Percentiles rank a stretch among this genome's conserved stretches.
Conservation (phyloP, 2,888 invertebrate species). For the Andrena camellia region DNA sequence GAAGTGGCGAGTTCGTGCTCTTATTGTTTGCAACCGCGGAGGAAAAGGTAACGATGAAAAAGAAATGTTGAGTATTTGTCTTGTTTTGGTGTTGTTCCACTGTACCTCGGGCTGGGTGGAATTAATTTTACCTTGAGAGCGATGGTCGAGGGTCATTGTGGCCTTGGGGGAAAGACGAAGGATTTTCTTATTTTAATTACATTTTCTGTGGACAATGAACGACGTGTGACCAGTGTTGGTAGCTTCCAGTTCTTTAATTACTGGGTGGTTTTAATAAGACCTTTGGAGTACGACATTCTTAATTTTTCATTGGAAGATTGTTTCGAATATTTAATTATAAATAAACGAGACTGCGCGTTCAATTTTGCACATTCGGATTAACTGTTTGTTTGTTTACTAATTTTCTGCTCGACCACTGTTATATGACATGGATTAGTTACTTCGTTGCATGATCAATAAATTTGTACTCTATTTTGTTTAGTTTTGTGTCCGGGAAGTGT, state of each 20-base stretch:
- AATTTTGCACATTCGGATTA: not conserved
- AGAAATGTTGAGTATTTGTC: not conserved
- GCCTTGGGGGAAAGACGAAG: not conserved
- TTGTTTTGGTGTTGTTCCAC: not conserved
- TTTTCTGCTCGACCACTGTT: not conserved
- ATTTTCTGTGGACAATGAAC: not conserved
- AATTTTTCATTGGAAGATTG: not conserved
- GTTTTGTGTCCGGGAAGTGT: not conserved
- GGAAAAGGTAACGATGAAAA: conserved; percentile 50
- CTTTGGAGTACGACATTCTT: not conserved
- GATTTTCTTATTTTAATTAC: conserved; percentile 6
- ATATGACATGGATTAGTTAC: not conserved
- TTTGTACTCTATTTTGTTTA: not conserved
- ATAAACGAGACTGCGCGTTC: not conserved
- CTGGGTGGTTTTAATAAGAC: not conserved
- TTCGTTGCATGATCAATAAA: not conserved
- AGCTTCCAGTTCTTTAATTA: not conserved
- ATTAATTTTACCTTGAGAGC: not conserved
- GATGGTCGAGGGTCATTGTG: no score
- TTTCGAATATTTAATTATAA: not conserved
- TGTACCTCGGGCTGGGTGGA: not conserved
- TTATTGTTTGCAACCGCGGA: no score
- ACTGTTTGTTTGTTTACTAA: not conserved
- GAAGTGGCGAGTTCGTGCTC: not conserved
- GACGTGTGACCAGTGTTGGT: not conserved